Evolutionary conservation across 2,113 vertebrate genomes (phyloP), one percentile per base, ranked within the genome.

Genomic region (Carettochelys insculpta): DNA sequence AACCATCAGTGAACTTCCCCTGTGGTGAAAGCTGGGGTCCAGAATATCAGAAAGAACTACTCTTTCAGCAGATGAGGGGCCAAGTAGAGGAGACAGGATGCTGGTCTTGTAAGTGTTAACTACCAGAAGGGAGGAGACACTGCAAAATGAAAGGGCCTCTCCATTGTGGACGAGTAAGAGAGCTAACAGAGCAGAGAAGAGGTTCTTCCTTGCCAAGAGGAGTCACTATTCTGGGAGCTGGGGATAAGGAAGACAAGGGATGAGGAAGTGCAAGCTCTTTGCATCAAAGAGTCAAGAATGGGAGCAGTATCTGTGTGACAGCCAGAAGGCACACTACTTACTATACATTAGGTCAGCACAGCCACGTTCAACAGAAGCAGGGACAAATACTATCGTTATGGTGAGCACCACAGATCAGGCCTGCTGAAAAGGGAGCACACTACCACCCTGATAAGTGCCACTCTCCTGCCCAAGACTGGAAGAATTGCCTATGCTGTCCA

Each of bases 1-100:
- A 1, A 11, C 27, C 1, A 0, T 0, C 1, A 45, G 24, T 7
- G 38, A 77, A 24, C 4, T 16, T 81, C 25, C 27, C 65, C 6
- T 8, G 27, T 50, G 76, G 16, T 8, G 38, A 71, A 41, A 41
- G 65, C 17, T 38, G n/a, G n/a, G 38, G 20, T 43, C 20, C 68
- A 71, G 38, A 71, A 71, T 25, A 24, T 71, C n/a, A 41, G 68
- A 71, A 41, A 25, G 20, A 71, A n/a, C n/a, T 41, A 11, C 38
- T 71, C 4, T 11, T 43, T 38, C 5, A 25, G 65, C 38, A 38
- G 22, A 71, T 71, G 38, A 71, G 20, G 20, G 22, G n/a, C 11
- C 41, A 38, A 71, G 38, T 20, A 10, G 65, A 38, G 10, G 38
- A 41, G 38, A 71, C 19, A 13, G 22, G 68, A 9, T 38, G 20